A percentile compares a stretch with the other conserved stretches of the same genome.
Evolutionary conservation across 2,888 invertebrate species (phyloP).

Genomic region (Bombylius major): DNA sequence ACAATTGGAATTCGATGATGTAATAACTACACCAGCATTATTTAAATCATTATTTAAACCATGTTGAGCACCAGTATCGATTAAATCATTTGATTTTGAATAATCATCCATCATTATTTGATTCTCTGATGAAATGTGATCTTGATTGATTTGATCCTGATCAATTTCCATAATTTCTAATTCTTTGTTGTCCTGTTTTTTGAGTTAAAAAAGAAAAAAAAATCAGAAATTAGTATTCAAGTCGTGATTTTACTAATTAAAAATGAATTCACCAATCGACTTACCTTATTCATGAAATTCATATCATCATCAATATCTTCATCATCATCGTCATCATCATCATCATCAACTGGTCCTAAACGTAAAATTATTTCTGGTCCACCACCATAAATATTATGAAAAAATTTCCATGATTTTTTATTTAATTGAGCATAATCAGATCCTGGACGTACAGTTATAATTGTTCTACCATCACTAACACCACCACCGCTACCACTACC

Average conservation of each 20-base stretch:
- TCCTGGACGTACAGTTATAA: slow-evolving; percentile 36
- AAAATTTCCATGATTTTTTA: slow-evolving; percentile 76
- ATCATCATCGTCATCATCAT: neutral
- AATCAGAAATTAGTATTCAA: neutral
- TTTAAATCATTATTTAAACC: neutral
- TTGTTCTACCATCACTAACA: slow-evolving; percentile 23
- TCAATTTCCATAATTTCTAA: slow-evolving; percentile 10
- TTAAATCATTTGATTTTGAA: neutral
- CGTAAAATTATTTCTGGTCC: slow-evolving; percentile 63
- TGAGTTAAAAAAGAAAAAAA: neutral
- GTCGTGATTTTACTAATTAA: too few relatives aligned
- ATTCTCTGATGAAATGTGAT: neutral
- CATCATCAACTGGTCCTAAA: slow-evolving; percentile 8
- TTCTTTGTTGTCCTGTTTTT: slow-evolving; percentile 9
- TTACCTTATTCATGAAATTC: too few relatives aligned
- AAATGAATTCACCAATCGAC: too few relatives aligned
- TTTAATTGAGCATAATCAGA: slow-evolving; percentile 67
- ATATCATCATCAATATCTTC: neutral
- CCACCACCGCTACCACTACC: too few relatives aligned
- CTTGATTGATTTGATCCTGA: slow-evolving; percentile 1
- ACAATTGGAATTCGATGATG: neutral
- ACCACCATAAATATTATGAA: slow-evolving; percentile 74
- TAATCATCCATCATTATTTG: neutral
- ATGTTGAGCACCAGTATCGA: neutral
- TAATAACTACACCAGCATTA: neutral